Evolutionary conservation across 2,888 invertebrate species (phyloP), one percentile per base, ranked within the genome.

Genomic region (Volucella zonaria): DNA sequence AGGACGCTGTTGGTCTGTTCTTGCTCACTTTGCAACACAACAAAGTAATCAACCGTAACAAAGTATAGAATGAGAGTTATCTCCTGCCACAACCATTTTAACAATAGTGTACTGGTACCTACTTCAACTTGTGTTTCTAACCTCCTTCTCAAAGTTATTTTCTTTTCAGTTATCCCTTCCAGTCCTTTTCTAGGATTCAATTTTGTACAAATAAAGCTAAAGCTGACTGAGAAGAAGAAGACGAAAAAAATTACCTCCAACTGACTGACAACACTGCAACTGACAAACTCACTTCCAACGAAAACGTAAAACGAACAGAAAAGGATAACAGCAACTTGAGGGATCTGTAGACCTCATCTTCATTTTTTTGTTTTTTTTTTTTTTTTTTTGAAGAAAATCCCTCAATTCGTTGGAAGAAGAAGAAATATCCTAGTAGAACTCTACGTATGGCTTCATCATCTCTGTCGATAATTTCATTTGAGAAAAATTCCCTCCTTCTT

Each of bases 391-490:
- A 64, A 70, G 56, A 64, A 77, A 77, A 67, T 75, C 67, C 75
- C 59, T 43, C 51, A 31, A 31, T 52, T 6, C 38, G 40, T 54
- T 38, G 62, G 43, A 73, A 14, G 43, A 31, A 54, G 9, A 10
- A 52, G 45, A 23, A n/a, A 52, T 54, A 43, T 56, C 70, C 12
- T 49, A 62, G 64, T 59, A 76, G 68, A 54, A 18, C 61, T 68
- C 76, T 68, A 47, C 66, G 67, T 70, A 31, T 31, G 31, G 4
- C 62, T 70, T 70, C 77, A 77, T 77, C 77, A 77, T 70, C 64
- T 70, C 70, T 62, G 73, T 66, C 78, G 78, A 79, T 79, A 79
- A 79, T 79, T 79, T 67, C 59, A 79, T 79, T 79, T 73, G 70
- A 62, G 42, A 43, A 77, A 62, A 76, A 54, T 9, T 31, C 43